Percentiles rank a stretch among this genome's conserved stretches.
Conservation (phyloP, 2,113 vertebrate genomes). For the Scatophagus argus region DNA sequence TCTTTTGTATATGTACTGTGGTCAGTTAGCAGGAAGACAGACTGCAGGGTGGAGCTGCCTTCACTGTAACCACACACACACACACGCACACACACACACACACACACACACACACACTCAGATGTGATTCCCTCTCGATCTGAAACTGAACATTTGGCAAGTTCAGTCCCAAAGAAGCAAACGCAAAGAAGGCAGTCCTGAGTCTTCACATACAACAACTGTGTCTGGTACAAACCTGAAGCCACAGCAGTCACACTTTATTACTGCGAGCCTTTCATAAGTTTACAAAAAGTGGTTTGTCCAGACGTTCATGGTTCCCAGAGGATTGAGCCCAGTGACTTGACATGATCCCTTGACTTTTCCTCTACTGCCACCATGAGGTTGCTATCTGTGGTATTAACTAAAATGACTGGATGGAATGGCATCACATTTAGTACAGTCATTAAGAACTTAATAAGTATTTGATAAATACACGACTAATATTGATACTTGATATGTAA, state of each 20-base stretch:
- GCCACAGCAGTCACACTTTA: not conserved
- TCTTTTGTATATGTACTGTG: constrained; percentile 28
- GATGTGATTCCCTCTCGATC: constrained; percentile 5
- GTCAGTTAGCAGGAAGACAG: constrained; percentile 54
- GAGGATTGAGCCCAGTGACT: not conserved
- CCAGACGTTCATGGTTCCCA: not conserved
- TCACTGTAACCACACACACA: constrained; percentile 55
- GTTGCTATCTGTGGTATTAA: not conserved
- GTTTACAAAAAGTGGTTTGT: not conserved
- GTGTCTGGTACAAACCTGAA: not conserved
- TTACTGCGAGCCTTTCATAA: not conserved
- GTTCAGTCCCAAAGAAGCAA: not conserved
- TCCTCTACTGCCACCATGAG: not conserved
- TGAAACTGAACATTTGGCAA: constrained; percentile 24
- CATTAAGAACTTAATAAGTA: too few relatives aligned
- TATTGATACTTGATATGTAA: too few relatives aligned
- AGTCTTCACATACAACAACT: not conserved
- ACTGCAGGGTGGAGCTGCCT: constrained; percentile 67
- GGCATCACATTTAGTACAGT: not conserved
- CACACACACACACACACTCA: constrained; percentile 17
- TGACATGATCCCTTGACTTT: not conserved
- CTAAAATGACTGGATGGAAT: not conserved
- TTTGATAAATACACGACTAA: too few relatives aligned
- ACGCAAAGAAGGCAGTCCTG: not conserved
- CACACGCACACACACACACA: constrained; percentile 43